Conservation (phyloP, 92 coral and sea anemone species). For the Diadumene lineata region DNA sequence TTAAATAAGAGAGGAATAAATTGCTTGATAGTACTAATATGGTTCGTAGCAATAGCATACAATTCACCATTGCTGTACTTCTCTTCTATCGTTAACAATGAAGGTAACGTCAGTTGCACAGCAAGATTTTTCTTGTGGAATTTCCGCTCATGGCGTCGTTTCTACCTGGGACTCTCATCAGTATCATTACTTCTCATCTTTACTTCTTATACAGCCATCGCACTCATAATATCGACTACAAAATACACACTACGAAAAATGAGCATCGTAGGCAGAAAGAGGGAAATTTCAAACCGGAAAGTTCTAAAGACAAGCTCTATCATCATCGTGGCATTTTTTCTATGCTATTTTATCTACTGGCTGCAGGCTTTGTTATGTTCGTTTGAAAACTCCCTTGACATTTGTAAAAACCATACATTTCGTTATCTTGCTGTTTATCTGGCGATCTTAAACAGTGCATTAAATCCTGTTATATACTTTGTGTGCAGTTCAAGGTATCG, state of each 20-base stretch:
- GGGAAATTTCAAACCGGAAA: conserved; percentile 17
- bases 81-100: conserved; percentile 5
- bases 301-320: conserved; percentile 29
- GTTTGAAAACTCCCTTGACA: not conserved
- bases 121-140: conserved; percentile 32
- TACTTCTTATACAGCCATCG: conserved; percentile 18
- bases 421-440: conserved; percentile 23
- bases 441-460: conserved; percentile 27
- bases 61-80: conserved; percentile 32
- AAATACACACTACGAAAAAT: not conserved
- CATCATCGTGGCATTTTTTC: conserved; percentile 27
- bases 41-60: conserved; percentile 29
- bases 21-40: conserved; percentile 8
- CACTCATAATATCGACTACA: conserved; percentile 5
- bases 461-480: conserved; percentile 34
- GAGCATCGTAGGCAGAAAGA: conserved; percentile 6
- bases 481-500: conserved; percentile 32
- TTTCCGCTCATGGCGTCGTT: conserved; percentile 19
- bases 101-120: not conserved
- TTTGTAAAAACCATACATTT: conserved; percentile 13
- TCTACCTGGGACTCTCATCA: conserved; percentile 34
- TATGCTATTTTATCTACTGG: conserved; percentile 38
- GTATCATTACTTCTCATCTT: conserved; percentile 5
- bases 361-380: conserved; percentile 11
- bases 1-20: not conserved